Base-by-base conservation (phyloP, 2,113 vertebrate genomes). In the Colossoma macropomum region DNA sequence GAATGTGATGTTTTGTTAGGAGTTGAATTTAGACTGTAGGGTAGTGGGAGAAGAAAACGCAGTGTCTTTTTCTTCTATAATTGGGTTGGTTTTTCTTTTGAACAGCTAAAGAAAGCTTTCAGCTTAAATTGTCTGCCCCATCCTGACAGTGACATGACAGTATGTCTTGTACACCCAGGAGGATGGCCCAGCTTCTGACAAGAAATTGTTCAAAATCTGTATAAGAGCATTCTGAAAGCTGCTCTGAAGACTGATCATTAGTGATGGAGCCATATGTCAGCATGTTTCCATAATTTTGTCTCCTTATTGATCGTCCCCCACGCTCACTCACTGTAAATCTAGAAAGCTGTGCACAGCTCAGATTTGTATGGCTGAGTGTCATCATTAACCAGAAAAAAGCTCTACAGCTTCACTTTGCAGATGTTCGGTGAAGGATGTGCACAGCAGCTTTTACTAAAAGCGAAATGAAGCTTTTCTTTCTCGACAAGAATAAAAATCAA, bases 221-320 rank as follows among this genome's bases (percentile, higher is more conserved):
- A 12, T 17, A 15, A 16, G 11, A 8, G 15, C 1, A 7, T 38
- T 38, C 34, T 38, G 7, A 68, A 19, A 32, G 32, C 28, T 17
- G 15, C 27, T 65, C n/a, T 4, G 10, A 10, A 30, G 27, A 9
- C 10, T 13, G 62, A 15, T 9, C 23, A 21, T 17, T 32, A 66
- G 27, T 32, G 63, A 16, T 30, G 17, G 1, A 69, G 66, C 30
- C 66, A 38, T 7, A 41, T 25, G 12, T 25, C 21, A 17, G 17
- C n/a, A 1, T 34, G 34, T 71, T 71, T 71, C 68, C 68, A 45
- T 71, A 25, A 71, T 71, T 71, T 25, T 71, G 68, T 71, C 38
- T 15, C 12, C 68, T 12, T 71, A 6, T 3, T n/a, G 23, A 19
- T 45, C 3, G 3, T 25, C 4, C 17, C 0, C 54, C n/a, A 56